Evolutionary conservation across 2,888 invertebrate genomes (phyloP).

Genomic region (Tethea ocularis): DNA sequence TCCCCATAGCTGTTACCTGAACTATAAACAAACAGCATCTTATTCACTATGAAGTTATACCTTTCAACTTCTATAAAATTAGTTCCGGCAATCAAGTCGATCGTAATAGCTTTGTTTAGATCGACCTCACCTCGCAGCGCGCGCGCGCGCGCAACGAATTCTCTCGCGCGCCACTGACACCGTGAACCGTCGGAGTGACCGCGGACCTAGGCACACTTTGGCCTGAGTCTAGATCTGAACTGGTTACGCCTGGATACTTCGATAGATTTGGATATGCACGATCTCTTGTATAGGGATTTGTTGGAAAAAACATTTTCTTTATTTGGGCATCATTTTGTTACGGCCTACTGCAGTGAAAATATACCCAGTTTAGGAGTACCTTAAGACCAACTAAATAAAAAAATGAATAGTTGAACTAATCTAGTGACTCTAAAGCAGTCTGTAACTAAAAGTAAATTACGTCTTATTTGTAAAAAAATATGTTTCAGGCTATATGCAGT

Average conservation of each 20-base stretch:
- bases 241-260: not conserved
- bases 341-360: constrained; percentile 2
- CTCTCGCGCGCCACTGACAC: constrained; percentile 53
- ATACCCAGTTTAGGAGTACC: no score
- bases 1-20: no score
- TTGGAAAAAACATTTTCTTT: not conserved
- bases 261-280: not conserved
- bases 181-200: constrained; percentile 41
- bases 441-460: no score
- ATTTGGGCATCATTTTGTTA: not conserved
- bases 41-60: not conserved
- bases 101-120: constrained; percentile 12
- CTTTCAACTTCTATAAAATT: constrained; percentile 2
- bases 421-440: no score
- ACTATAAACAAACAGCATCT: no score
- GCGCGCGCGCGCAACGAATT: constrained; percentile 32
- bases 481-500: no score
- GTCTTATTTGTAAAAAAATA: no score
- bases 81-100: constrained; percentile 5
- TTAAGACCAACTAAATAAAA: no score
- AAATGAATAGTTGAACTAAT: no score
- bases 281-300: not conserved
- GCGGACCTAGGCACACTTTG: constrained; percentile 23
- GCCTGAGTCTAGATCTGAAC: constrained; percentile 19
- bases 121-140: constrained; percentile 13